A percentile compares a stretch with the other conserved stretches of the same genome.
These are phyloP conservation scores for Trachurus trachurus DNA, from an alignment of 2,797 vertebrate genomes.

Conservation along the genomic window DNA sequence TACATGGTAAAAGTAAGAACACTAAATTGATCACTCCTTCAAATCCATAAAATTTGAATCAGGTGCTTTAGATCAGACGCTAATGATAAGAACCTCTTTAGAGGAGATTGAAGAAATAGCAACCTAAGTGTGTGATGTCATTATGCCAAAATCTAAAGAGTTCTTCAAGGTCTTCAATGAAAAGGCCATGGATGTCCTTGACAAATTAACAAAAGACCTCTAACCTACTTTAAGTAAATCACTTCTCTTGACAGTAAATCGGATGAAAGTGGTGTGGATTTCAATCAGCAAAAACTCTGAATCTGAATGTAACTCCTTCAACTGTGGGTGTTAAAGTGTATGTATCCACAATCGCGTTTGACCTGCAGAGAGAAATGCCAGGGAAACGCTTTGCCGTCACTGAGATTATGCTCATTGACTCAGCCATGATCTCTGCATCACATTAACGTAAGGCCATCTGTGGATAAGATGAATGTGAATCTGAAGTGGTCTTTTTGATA, in stretches of 20 bases:
- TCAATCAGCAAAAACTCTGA: background rate
- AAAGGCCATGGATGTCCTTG: background rate
- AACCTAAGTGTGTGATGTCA: slow-evolving; percentile 11
- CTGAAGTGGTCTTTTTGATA: background rate
- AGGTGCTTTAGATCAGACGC: background rate
- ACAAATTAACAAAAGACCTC: background rate
- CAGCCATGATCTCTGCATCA: background rate
- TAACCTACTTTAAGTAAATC: background rate
- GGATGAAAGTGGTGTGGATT: background rate
- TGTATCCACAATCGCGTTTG: background rate
- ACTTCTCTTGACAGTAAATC: background rate
- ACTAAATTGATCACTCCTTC: background rate
- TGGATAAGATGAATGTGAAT: too few species aligned
- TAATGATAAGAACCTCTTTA: background rate
- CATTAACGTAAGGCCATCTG: too few species aligned
- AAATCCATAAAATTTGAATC: background rate
- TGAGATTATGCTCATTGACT: background rate
- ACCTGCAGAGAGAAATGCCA: background rate
- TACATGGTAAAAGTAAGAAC: background rate
- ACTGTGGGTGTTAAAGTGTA: background rate
- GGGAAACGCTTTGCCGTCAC: background rate
- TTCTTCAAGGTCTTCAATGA: background rate
- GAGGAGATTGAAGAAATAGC: background rate
- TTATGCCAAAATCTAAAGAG: slow-evolving; percentile 11
- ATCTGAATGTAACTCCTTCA: background rate